phyloP scores from a whole-genome alignment of 2,797 vertebrate species.

The Chaetodon trifasciatus region DNA sequence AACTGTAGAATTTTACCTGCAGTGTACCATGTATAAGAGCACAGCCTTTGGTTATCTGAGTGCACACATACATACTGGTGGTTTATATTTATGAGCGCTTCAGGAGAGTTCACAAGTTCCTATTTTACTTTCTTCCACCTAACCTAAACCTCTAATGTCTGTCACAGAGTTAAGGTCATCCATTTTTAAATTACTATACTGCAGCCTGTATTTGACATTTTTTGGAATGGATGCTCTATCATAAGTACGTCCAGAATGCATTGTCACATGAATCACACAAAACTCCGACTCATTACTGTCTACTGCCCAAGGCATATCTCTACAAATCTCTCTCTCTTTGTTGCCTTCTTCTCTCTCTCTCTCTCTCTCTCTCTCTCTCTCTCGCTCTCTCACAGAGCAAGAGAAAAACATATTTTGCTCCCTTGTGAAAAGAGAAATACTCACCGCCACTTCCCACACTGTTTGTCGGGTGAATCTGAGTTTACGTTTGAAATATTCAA shows the following conservation, averaged over 20 bases:
- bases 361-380: not conserved
- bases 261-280: slow-evolving; percentile 30
- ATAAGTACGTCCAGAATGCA: slow-evolving; percentile 18
- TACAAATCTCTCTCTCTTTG: slow-evolving; percentile 14
- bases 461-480: not conserved
- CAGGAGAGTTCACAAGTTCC: not conserved
- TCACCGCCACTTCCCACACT: not conserved
- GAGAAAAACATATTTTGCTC: slow-evolving; percentile 19
- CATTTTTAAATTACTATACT: slow-evolving; percentile 14
- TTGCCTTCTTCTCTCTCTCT: not conserved
- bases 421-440: slow-evolving; percentile 25
- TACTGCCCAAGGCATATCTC: slow-evolving; percentile 24
- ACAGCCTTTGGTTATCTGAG: not conserved
- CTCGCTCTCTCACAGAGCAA: not conserved
- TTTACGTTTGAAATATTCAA: not conserved
- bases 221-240: not conserved
- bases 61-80: not conserved
- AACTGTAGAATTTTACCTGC: not conserved
- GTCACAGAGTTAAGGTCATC: not conserved
- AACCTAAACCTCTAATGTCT: not conserved
- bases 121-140: not conserved
- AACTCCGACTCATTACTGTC: slow-evolving; percentile 21
- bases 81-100: not conserved
- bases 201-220: slow-evolving; percentile 7
- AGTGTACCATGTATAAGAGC: not conserved